phyloP scores from a whole-genome alignment of 2,888 invertebrate species.

The Nomada fucata region DNA sequence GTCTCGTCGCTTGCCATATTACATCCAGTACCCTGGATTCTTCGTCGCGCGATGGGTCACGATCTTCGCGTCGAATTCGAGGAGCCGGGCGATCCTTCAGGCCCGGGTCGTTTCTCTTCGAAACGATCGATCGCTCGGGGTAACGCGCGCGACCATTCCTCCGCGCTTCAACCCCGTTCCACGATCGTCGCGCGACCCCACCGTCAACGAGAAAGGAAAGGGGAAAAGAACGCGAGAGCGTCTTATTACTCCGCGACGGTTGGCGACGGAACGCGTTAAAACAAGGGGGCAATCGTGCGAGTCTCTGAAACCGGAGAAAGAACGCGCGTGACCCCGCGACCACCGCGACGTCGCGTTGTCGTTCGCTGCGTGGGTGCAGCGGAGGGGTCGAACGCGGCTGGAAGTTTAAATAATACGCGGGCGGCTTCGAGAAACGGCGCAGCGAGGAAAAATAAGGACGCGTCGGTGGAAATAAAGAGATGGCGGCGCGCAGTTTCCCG shows the following conservation, averaged over 20 bases:
- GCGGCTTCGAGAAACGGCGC: neutral
- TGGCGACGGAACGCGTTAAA: neutral
- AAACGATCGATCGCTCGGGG: neutral
- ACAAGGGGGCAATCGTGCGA: no score
- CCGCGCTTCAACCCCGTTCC: neutral
- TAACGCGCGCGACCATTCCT: conserved; percentile 5
- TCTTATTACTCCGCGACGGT: neutral
- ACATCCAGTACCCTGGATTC: neutral
- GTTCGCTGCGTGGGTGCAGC: neutral
- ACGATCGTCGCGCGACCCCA: neutral
- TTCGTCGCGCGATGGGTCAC: neutral
- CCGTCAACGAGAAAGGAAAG: neutral
- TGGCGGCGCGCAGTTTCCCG: conserved; percentile 12
- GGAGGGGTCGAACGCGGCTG: neutral
- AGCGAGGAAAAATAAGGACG: neutral
- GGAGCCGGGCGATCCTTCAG: neutral
- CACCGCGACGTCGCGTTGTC: conserved; percentile 2
- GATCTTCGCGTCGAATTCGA: neutral
- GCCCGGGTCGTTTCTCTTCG: neutral
- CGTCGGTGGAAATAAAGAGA: conserved; percentile 33
- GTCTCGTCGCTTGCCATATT: conserved; percentile 3
- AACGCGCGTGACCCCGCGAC: neutral
- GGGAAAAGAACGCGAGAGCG: no score
- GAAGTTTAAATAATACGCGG: conserved; percentile 41
- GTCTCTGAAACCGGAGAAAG: neutral